Evolutionary conservation across 2,797 vertebrate species (phyloP).

Genomic region (Sparus aurata): DNA sequence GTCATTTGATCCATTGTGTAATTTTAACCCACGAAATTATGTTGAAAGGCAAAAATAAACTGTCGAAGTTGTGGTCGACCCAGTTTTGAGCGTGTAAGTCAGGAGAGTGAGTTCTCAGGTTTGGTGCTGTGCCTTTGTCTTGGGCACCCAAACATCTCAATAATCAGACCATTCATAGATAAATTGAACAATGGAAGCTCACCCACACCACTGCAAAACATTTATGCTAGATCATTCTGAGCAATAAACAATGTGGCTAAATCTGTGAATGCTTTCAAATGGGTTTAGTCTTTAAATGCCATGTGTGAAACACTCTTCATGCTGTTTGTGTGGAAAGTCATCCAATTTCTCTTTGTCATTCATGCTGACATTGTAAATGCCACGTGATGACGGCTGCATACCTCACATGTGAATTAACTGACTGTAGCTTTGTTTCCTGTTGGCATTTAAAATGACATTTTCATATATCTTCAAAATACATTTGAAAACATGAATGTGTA

Average conservation of each 20-base stretch:
- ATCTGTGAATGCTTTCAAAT: constrained; percentile 16
- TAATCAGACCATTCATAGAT: not conserved
- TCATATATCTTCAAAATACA: not conserved
- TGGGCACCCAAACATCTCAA: not conserved
- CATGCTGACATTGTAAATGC: constrained; percentile 28
- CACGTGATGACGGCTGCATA: constrained; percentile 17
- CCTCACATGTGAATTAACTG: constrained; percentile 5
- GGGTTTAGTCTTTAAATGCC: constrained; percentile 23
- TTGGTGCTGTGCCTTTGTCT: not conserved
- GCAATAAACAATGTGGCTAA: not conserved
- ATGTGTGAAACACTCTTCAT: constrained; percentile 12
- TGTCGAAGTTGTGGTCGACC: not conserved
- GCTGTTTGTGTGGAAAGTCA: not conserved
- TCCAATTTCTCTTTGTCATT: constrained; percentile 8
- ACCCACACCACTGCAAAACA: constrained; percentile 22
- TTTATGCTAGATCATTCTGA: constrained; percentile 12
- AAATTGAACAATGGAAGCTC: constrained; percentile 14
- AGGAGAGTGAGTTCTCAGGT: not conserved
- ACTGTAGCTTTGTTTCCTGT: constrained; percentile 32
- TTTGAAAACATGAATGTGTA: constrained; percentile 9
- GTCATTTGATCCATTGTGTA: not conserved
- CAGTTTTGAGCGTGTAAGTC: not conserved
- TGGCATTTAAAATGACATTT: not conserved
- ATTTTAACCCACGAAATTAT: not conserved
- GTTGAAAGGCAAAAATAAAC: not conserved